A percentile compares a stretch with the other conserved stretches of the same genome.
These are phyloP conservation scores for Drosophila persimilis DNA, from an alignment of 1,140 invertebrate species.

Conservation along the genomic window DNA sequence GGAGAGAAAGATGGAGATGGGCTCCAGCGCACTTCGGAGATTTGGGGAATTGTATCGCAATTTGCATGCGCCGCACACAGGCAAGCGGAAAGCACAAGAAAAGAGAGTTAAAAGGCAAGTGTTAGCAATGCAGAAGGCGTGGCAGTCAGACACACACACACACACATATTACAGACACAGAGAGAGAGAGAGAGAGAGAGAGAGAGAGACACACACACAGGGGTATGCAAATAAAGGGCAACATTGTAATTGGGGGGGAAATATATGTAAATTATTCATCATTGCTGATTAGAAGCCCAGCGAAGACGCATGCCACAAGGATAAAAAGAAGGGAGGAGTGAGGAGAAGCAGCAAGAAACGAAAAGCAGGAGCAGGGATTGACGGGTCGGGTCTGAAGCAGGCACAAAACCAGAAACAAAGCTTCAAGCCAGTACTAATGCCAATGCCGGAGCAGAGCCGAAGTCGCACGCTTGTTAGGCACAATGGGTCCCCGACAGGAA, in stretches of 20 bases:
- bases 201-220: conserved; percentile 3
- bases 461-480: conserved; percentile 68
- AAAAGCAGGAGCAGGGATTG: neutral
- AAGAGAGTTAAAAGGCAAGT: conserved; percentile 52
- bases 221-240: conserved; percentile 79
- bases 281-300: conserved; percentile 81
- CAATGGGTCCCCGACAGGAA: conserved; percentile 62
- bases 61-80: conserved; percentile 67
- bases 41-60: conserved; percentile 79
- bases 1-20: too few species aligned
- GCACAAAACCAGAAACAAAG: conserved; percentile 32
- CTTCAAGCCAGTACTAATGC: conserved; percentile 8
- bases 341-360: conserved; percentile 3
- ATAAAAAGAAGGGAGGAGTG: conserved; percentile 12
- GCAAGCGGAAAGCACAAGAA: conserved; percentile 9
- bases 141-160: conserved; percentile 14
- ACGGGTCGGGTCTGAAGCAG: too few species aligned
- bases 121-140: conserved; percentile 41
- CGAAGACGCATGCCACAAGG: conserved; percentile 33
- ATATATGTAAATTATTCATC: conserved; percentile 83
- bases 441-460: neutral
- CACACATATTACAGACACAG: conserved; percentile 3
- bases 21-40: conserved; percentile 58
- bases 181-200: too few species aligned
- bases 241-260: conserved; percentile 78